Evolutionary conservation across 2,888 invertebrate species (phyloP), one percentile per base, ranked within the genome.

Genomic region (Scrobipalpa costella): DNA sequence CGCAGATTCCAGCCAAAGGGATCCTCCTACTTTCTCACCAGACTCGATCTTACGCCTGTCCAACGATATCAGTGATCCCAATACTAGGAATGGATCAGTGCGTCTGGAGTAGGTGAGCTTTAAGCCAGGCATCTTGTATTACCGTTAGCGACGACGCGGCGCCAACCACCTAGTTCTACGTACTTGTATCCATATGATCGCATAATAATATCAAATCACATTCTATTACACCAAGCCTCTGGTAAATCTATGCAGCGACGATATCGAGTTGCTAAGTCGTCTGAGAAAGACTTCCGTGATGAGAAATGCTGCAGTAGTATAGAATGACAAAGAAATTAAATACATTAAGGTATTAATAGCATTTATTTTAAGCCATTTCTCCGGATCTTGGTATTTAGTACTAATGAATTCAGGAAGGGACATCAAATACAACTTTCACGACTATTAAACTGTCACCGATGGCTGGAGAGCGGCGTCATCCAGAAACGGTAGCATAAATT

Each of bases 81-180:
- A 73, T 75, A 74, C 71, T 73, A 73, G 72, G 73, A 71, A 76
- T 71, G 73, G 79, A 77, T 80, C 78, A 76, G 76, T 75, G 55
- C 70, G 77, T 76, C 78, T 76, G 77, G 75, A 79, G 78, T 80
- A 73, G 79, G 81, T 81, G 59, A 61, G 61, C 61, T 61, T 79
- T 79, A 79, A 80, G 80, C 81, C 80, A 84, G 85, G 84, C 83
- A 86, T 83, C 85, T 89, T 78, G 90, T 86, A 85, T 88, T 90
- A 90, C 90, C 90, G 90, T 90, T 90, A 90, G 78, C 79, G 76
- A 72, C 83, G 71, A 75, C 74, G 73, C 78, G 88, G 88, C 90
- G 89, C 90, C 88, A 80, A 72, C 75, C 73, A 64, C 70, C 73
- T 64, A 67, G 69, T 67, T 65, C 69, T 69, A 68, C 71, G 68